phyloP scores from a whole-genome alignment of 2,113 vertebrate genomes.

The Pitta sordida region DNA sequence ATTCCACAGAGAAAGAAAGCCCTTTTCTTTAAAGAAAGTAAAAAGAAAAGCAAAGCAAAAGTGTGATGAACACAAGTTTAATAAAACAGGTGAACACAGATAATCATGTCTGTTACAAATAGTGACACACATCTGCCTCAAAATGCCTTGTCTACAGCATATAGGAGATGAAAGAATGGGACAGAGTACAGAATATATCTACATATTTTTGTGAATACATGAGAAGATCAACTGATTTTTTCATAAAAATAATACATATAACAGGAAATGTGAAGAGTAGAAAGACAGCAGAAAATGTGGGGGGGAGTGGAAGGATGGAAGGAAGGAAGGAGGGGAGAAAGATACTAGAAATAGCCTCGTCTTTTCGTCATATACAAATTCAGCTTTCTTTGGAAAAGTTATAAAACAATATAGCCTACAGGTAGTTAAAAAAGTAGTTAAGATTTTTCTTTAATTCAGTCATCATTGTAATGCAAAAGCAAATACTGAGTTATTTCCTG shows the following conservation, averaged over 20 bases:
- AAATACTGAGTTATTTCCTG: not conserved
- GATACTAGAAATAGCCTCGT: not conserved
- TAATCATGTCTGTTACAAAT: not conserved
- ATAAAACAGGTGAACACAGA: not conserved
- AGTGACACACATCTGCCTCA: not conserved
- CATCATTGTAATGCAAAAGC: not conserved
- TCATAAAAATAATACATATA: too few relatives aligned
- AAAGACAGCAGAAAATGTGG: too few relatives aligned
- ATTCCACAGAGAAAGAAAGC: not conserved
- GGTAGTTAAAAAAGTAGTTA: not conserved
- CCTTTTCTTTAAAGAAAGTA: not conserved
- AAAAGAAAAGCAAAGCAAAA: not conserved
- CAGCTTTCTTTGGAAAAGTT: not conserved
- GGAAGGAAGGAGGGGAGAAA: fast-evolving
- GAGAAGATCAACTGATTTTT: too few relatives aligned
- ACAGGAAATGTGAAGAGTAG: too few relatives aligned
- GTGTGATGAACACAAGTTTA: not conserved
- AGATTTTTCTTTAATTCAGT: conserved; percentile 29
- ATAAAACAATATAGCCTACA: not conserved
- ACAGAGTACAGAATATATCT: not conserved
- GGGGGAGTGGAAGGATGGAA: fast-evolving
- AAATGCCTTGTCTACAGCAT: not conserved
- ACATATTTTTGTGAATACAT: not conserved
- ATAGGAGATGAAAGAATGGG: not conserved
- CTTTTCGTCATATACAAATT: not conserved